These are phyloP conservation scores for Drosophila barbarae DNA, from an alignment of 2,888 invertebrate species.

Conservation along the genomic window DNA sequence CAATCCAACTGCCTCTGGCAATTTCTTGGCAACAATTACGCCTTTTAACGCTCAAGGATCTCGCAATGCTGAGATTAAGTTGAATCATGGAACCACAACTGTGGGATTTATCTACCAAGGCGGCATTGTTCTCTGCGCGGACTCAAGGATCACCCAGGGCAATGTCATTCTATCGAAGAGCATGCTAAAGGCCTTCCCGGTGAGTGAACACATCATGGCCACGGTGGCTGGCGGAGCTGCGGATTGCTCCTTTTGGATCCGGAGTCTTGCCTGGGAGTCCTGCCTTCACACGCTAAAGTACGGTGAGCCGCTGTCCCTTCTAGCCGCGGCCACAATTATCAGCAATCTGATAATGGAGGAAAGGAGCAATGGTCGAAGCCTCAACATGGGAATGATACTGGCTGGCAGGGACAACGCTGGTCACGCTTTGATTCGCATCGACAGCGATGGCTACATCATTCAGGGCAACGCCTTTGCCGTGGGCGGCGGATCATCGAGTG, in stretches of 20 bases:
- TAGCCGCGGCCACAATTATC: not conserved
- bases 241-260: not conserved
- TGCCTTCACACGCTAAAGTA: not conserved
- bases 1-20: not conserved
- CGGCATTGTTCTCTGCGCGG: not conserved
- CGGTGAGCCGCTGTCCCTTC: not conserved
- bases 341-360: not conserved
- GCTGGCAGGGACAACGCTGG: not conserved
- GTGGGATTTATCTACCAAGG: constrained; percentile 5
- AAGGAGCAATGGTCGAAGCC: not conserved
- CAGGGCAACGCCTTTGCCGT: not conserved
- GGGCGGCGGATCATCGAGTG: not conserved
- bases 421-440: not conserved
- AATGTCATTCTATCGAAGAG: not conserved
- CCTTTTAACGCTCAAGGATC: not conserved
- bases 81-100: not conserved
- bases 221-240: not conserved
- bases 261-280: not conserved
- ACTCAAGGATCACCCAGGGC: not conserved
- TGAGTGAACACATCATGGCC: not conserved
- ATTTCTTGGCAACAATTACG: not conserved
- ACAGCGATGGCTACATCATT: not conserved
- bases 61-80: too few species aligned
- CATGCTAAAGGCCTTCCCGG: not conserved
- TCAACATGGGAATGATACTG: constrained; percentile 1